Conservation (phyloP, 2,888 invertebrate species). For the Listrodromus nycthemerus region DNA sequence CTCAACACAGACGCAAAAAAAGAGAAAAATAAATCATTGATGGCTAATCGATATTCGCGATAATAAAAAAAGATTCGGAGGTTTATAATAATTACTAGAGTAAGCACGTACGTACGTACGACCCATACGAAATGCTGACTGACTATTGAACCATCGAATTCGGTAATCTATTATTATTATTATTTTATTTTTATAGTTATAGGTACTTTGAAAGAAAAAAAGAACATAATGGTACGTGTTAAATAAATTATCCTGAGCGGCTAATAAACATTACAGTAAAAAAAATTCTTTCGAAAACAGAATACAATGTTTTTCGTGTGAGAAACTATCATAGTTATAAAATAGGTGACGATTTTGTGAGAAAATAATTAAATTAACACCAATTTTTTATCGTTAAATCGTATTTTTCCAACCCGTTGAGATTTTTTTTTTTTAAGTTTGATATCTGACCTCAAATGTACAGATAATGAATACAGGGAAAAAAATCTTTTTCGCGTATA, state of each 20-base stretch:
- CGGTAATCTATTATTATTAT: slow-evolving; percentile 18
- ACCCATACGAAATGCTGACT: slow-evolving; percentile 21
- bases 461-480: slow-evolving; percentile 82
- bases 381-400: slow-evolving; percentile 50
- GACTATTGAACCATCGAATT: slow-evolving; percentile 7
- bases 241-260: slow-evolving; percentile 61
- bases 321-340: slow-evolving; percentile 33
- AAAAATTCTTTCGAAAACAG: slow-evolving; percentile 4
- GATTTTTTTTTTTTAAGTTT: slow-evolving; percentile 64
- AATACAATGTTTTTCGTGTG: slow-evolving; percentile 32
- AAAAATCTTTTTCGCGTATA: slow-evolving; percentile 72
- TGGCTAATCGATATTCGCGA: too few relatives aligned
- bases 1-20: background rate
- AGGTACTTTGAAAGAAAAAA: slow-evolving; percentile 22
- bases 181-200: slow-evolving; percentile 33
- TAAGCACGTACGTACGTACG: slow-evolving; percentile 28
- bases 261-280: slow-evolving; percentile 17
- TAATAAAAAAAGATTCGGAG: background rate
- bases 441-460: slow-evolving; percentile 73
- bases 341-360: slow-evolving; percentile 37
- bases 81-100: background rate
- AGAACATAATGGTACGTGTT: slow-evolving; percentile 11
- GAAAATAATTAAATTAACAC: background rate
- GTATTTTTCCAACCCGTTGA: slow-evolving; percentile 67
- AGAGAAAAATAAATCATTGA: background rate